Base-by-base conservation (phyloP, 2,888 invertebrate genomes). In the Oasisia sp. region DNA sequence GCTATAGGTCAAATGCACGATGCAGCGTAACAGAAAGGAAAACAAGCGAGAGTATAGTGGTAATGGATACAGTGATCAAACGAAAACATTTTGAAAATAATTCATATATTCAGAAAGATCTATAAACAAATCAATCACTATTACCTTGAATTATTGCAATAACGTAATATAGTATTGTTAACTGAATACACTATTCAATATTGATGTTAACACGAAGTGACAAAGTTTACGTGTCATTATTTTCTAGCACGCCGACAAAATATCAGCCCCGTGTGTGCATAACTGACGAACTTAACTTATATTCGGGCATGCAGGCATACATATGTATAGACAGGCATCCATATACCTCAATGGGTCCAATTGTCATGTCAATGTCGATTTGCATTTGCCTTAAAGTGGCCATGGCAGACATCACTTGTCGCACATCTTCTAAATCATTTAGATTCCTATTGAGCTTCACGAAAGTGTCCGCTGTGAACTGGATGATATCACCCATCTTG, bases 331-430 rank as follows among this genome's bases (percentile, higher is more conserved):
- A 38, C 38, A 38, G 38, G 38, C 38, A 38, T 38, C 38, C 38
- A 38, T 91, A 92, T 94, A 96, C 96, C 96, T 98, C 98, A 95
- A 98, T 98, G 7, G 98, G 96, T 94, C 97, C 97, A n/a, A 96
- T 94, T 45, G 94, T 93, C 97, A 98, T 97, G 94, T 97, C 97
- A 94, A 98, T 98, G 95, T 98, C 98, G 45, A 96, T 95, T 93
- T 96, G 95, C 95, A 98, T 97, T 92, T 98, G 97, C 91, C 98
- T 97, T 93, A 98, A 97, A 94, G 97, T 97, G 94, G 97, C 97
- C 91, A 98, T 97, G 93, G 98, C 98, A 94, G 97, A 96, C 98
- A 98, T 98, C 2, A 98, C 98, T 45, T 98, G 96, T 95, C 98
- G 97, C 58, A 97, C 96, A 95, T 97, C 96, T 93, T 97, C 96